These are phyloP conservation scores for Hylaeus volcanicus DNA, from an alignment of 1,140 invertebrate genomes.

Conservation along the genomic window DNA sequence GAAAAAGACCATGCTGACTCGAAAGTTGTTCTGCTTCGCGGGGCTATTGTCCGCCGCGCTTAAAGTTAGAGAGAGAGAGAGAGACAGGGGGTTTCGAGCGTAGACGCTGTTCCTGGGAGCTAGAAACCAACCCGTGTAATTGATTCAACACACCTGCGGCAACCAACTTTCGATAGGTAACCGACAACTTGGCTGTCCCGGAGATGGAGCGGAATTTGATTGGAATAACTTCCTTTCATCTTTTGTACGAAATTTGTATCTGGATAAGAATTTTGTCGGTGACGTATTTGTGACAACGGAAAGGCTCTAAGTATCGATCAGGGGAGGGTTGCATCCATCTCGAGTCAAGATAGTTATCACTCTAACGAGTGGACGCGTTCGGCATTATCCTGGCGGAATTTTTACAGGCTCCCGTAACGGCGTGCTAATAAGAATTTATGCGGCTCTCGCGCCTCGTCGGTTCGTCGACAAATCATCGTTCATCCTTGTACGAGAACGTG, in stretches of 20 bases:
- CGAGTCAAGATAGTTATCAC: conserved; percentile 2
- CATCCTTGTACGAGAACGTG: conserved; percentile 50
- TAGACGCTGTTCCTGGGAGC: not conserved
- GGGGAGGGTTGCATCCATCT: not conserved
- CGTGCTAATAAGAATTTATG: conserved; percentile 72
- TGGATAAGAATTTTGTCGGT: too few relatives aligned
- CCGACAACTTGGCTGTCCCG: too few relatives aligned
- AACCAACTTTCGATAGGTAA: too few relatives aligned
- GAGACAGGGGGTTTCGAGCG: not conserved
- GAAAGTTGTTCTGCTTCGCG: not conserved
- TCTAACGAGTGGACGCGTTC: conserved; percentile 34
- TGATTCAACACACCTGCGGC: not conserved
- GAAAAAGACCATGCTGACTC: conserved; percentile 9
- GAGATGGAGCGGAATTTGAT: too few relatives aligned
- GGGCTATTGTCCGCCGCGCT: too few relatives aligned
- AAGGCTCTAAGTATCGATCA: conserved; percentile 3
- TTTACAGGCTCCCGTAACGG: conserved; percentile 57
- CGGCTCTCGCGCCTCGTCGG: conserved; percentile 57
- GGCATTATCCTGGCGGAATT: conserved; percentile 43
- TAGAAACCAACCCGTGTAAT: too few relatives aligned
- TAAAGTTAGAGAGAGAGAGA: not conserved
- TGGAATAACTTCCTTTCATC: too few relatives aligned
- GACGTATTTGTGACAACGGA: too few relatives aligned
- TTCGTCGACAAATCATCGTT: conserved; percentile 64
- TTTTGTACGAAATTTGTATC: too few relatives aligned